These are phyloP conservation scores for Drosophila nasuta DNA, from an alignment of 1,140 invertebrate species.

Conservation along the genomic window DNA sequence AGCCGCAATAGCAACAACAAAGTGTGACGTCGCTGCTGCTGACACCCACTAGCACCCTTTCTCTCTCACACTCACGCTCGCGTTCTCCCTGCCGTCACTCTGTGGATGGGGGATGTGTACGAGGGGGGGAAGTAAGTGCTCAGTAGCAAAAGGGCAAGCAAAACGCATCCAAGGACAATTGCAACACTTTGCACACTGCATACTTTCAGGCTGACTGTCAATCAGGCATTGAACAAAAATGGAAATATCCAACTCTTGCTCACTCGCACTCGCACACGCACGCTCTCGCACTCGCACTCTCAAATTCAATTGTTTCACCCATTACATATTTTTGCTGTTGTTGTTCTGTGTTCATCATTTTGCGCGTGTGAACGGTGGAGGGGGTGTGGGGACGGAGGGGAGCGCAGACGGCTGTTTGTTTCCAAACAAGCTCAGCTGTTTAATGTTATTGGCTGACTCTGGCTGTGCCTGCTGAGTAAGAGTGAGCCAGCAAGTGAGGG, in stretches of 20 bases:
- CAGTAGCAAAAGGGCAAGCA: neutral
- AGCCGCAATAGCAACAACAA: constrained; percentile 22
- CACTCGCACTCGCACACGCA: neutral
- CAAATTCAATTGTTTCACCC: constrained; percentile 24
- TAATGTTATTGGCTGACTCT: constrained; percentile 72
- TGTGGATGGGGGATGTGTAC: neutral
- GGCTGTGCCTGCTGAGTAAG: neutral
- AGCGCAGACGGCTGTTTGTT: constrained; percentile 54
- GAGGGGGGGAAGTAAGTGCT: neutral
- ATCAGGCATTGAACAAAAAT: constrained; percentile 5
- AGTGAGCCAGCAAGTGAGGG: constrained; percentile 24
- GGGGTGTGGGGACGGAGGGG: neutral
- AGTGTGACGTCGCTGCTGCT: constrained; percentile 56
- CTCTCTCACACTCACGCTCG: neutral
- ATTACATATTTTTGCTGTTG: neutral
- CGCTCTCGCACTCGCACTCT: too few species aligned
- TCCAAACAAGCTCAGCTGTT: constrained; percentile 83
- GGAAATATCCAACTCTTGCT: neutral
- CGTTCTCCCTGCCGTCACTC: neutral
- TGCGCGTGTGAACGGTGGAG: neutral
- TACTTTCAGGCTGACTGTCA: constrained; percentile 16
- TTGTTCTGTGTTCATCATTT: constrained; percentile 9
- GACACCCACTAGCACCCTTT: constrained; percentile 20
- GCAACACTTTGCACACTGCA: constrained; percentile 8
- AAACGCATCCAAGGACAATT: constrained; percentile 10